Base-by-base conservation (phyloP, 2,888 invertebrate genomes). In the Andrena bicolor region DNA sequence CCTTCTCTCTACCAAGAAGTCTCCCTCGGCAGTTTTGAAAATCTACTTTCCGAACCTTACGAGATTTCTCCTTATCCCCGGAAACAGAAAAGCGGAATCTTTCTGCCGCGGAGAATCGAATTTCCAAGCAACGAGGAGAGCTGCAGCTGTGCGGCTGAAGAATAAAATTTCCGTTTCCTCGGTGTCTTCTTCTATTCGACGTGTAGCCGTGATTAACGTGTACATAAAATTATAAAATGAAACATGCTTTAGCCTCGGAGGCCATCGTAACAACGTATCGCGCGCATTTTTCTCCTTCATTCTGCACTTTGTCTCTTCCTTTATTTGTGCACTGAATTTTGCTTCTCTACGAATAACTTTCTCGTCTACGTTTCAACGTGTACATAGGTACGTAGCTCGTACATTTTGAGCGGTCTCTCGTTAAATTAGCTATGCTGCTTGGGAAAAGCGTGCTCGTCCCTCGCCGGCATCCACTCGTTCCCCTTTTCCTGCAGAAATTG, bases 401-500 rank as follows among this genome's bases (percentile, higher is more conserved):
- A 26, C 70, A 49, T 58, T 41, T 26, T 23, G 30, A 60, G 48
- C 58, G 65, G 77, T 51, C 49, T 71, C 51, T 58, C 41, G 51
- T 77, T 41, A 60, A 77, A 80, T 77, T 77, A 80, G 41, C 68
- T 28, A 13, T 61, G 66, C 64, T 26, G 64, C 63, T 28, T 23
- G 76, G 35, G 28, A 26, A 26, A n/a, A 49, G 49, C 6, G 48
- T 10, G 26, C 26, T 7, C 23, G 48, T 10, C 16, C 48, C 70
- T 41, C 20, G 20, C 20, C 8, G 58, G 41, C 28, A 26, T 58
- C 58, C 58, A 8, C 35, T n/a, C 32, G 10, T 16, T 6, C 16
- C 58, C 48, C n/a, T 4, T 68, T 68, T 66, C 10, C 20, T 30
- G 32, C 4, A 32, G 63, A 10, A 10, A 49, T n/a, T 35, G 63